phyloP scores from a whole-genome alignment of 2,113 vertebrate genomes.

The Indicator maculatus region DNA sequence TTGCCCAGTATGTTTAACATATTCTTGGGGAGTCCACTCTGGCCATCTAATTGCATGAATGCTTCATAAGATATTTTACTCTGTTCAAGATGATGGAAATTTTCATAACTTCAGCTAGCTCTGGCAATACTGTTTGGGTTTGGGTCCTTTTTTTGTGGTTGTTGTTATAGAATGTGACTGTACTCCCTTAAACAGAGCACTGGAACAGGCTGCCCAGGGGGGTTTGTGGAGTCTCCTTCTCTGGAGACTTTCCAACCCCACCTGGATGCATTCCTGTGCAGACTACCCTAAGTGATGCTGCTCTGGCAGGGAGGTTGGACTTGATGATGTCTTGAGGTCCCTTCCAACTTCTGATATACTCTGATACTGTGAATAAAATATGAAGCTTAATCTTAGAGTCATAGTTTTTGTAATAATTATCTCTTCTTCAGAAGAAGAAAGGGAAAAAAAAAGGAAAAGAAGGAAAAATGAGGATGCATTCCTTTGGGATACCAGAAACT shows the following conservation, averaged over 20 bases:
- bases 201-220: too few relatives aligned
- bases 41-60: not conserved
- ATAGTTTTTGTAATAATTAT: not conserved
- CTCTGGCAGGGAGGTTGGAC: too few relatives aligned
- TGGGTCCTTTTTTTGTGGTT: not conserved
- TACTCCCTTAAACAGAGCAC: not conserved
- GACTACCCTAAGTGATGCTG: too few relatives aligned
- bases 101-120: not conserved
- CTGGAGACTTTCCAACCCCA: too few relatives aligned
- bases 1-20: not conserved
- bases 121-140: not conserved
- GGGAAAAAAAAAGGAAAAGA: not conserved
- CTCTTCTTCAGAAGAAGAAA: not conserved
- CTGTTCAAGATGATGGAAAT: not conserved
- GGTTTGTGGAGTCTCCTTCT: too few relatives aligned
- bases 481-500: not conserved
- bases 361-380: not conserved
- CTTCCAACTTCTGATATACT: too few relatives aligned
- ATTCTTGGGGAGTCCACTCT: not conserved
- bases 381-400: not conserved
- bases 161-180: not conserved
- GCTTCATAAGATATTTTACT: not conserved
- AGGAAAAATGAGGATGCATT: not conserved
- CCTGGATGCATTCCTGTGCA: too few relatives aligned
- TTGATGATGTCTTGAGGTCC: too few relatives aligned